Base-by-base conservation (phyloP, 2,888 invertebrate species). In the Dasypogon diadema region DNA sequence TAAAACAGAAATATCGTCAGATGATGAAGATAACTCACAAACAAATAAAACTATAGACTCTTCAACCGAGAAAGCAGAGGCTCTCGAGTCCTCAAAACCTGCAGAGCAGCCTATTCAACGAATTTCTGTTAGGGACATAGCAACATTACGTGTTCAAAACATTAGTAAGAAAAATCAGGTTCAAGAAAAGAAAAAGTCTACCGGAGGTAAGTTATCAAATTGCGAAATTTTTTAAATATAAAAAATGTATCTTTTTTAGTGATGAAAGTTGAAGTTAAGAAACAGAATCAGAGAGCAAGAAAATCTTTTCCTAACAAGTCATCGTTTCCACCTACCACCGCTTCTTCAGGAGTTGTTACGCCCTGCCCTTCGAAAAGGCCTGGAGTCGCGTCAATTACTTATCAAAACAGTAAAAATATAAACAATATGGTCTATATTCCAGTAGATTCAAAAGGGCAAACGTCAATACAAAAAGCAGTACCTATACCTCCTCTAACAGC, bases 401-500 rank as follows among this genome's bases (percentile, higher is more conserved):
- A 65, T 2, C 79, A 79, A 14, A 79, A 77, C 75, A 24, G 75
- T 48, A 54, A 77, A 78, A 79, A 83, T 5, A 82, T 81, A 51
- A 84, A 83, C 14, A 84, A 83, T 65, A 85, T 85, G 85, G 85
- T 86, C 1, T 83, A 84, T 22, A 85, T 85, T 81, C 85, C 85
- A 4, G 75, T 82, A n/a, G 83, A 84, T 60, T 76, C 75, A 16
- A 77, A 51, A 8, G 51, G 16, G 14, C 34, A 60, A 22, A 51
- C 63, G 30, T 34, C 74, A 21, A 48, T 74, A 34, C 63, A 74
- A 18, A 77, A 77, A 54, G 14, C 78, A 21, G 73, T 82, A 16
- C 83, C 85, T 0, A 82, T 85, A 68, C 83, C 85, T 3, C 83
- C 84, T 0, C 51, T 84, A 14, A 81, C 84, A 1, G 84, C 85